These are phyloP conservation scores for Trematomus bernacchii DNA, from an alignment of 2,797 vertebrate species.

Conservation along the genomic window DNA sequence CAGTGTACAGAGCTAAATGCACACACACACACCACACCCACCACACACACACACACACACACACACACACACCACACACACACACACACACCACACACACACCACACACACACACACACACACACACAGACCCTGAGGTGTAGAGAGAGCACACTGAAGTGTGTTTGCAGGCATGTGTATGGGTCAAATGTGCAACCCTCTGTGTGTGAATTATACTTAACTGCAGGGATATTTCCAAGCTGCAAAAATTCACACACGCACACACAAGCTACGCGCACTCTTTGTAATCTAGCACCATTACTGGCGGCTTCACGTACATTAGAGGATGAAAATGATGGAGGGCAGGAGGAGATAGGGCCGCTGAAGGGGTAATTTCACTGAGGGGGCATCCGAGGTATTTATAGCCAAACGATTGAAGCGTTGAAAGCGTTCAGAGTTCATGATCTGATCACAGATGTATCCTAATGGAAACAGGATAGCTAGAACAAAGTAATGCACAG, in stretches of 20 bases:
- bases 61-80: slow-evolving; percentile 40
- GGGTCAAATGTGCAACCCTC: slow-evolving; percentile 69
- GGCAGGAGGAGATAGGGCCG: slow-evolving; percentile 48
- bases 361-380: slow-evolving; percentile 70
- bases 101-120: slow-evolving; percentile 29
- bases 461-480: slow-evolving; percentile 62
- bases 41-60: not conserved
- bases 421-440: slow-evolving; percentile 64
- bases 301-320: slow-evolving; percentile 82
- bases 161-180: slow-evolving; percentile 9
- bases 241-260: slow-evolving; percentile 59
- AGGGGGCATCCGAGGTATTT: slow-evolving; percentile 74
- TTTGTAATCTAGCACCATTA: slow-evolving; percentile 84
- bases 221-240: slow-evolving; percentile 74
- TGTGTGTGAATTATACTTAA: slow-evolving; percentile 82
- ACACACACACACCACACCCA: slow-evolving; percentile 36
- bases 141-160: slow-evolving; percentile 31
- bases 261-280: slow-evolving; percentile 45
- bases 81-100: no score
- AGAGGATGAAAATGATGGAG: slow-evolving; percentile 77
- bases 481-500: slow-evolving; percentile 35
- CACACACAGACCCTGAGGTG: slow-evolving; percentile 55
- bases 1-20: slow-evolving; percentile 58
- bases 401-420: slow-evolving; percentile 67
- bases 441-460: slow-evolving; percentile 65